Conservation (phyloP, 2,888 invertebrate genomes). For the Acronicta aceris region DNA sequence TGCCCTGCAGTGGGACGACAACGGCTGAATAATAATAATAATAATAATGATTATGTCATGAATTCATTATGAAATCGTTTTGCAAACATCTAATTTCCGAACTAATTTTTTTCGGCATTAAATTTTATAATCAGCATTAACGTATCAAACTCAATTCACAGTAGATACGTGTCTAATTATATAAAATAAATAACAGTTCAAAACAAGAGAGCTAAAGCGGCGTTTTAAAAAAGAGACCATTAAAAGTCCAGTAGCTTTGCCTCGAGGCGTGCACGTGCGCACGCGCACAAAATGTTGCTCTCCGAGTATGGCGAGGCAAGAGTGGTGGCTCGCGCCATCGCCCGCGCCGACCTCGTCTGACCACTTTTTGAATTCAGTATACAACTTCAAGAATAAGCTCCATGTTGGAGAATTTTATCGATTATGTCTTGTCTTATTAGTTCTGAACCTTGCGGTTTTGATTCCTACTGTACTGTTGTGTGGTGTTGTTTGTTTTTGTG, state of each 20-base stretch:
- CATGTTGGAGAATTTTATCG: constrained; percentile 62
- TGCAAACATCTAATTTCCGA: constrained; percentile 2
- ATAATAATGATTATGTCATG: too few species aligned
- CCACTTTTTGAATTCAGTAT: constrained; percentile 72
- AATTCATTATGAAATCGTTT: constrained; percentile 2
- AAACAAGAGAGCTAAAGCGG: constrained; percentile 67
- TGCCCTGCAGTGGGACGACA: too few species aligned
- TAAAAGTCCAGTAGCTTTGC: constrained; percentile 83
- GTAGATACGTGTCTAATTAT: constrained; percentile 52
- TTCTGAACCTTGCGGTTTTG: constrained; percentile 49
- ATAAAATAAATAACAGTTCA: constrained; percentile 61
- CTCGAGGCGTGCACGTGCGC: constrained; percentile 82
- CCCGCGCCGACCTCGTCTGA: constrained; percentile 75
- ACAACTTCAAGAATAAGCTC: constrained; percentile 57
- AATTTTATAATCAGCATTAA: constrained; percentile 28
- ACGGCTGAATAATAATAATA: too few species aligned
- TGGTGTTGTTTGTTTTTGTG: constrained; percentile 41
- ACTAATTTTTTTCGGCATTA: constrained; percentile 11
- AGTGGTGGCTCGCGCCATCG: constrained; percentile 66
- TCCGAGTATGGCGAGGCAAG: constrained; percentile 61
- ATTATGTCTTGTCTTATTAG: constrained; percentile 64
- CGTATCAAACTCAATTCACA: constrained; percentile 32
- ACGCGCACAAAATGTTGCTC: constrained; percentile 63
- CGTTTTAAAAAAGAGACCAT: constrained; percentile 74
- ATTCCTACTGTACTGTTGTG: constrained; percentile 42